These are phyloP conservation scores for Cyprinella venusta DNA, from an alignment of 2,797 vertebrate species.

Conservation along the genomic window DNA sequence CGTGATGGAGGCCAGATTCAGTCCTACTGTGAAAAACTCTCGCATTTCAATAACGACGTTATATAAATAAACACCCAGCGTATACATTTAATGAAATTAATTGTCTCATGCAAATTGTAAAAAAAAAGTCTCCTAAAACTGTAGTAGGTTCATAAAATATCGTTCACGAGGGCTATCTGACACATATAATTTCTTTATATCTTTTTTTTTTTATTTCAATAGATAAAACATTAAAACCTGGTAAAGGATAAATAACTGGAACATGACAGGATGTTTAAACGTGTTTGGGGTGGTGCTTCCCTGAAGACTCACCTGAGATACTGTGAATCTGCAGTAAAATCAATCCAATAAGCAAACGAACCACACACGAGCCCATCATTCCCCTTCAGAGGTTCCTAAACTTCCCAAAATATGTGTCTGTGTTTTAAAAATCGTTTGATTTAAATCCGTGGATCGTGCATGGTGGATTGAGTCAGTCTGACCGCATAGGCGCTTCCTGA, in stretches of 20 bases:
- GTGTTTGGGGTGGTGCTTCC: conserved; percentile 23
- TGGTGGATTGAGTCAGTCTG: background rate
- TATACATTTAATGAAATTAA: background rate
- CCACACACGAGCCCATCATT: conserved; percentile 11
- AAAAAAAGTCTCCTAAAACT: background rate
- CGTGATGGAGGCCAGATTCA: background rate
- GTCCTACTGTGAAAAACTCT: background rate
- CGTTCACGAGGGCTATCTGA: background rate
- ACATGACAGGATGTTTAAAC: background rate
- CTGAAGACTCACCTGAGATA: conserved; percentile 24
- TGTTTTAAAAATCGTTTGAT: background rate
- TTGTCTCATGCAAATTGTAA: background rate
- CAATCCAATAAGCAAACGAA: background rate
- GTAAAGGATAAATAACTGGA: background rate
- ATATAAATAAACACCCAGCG: background rate
- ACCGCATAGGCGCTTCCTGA: conserved; percentile 16
- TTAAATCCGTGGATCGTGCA: background rate
- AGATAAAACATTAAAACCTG: background rate
- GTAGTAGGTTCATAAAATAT: background rate
- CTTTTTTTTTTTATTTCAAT: background rate
- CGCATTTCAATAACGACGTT: too few species aligned
- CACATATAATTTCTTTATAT: background rate
- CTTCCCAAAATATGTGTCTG: background rate
- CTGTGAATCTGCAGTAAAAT: conserved; percentile 24
- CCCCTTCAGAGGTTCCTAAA: background rate